Base-by-base conservation (phyloP, 2,797 vertebrate species). In the Poecilia gillii region DNA sequence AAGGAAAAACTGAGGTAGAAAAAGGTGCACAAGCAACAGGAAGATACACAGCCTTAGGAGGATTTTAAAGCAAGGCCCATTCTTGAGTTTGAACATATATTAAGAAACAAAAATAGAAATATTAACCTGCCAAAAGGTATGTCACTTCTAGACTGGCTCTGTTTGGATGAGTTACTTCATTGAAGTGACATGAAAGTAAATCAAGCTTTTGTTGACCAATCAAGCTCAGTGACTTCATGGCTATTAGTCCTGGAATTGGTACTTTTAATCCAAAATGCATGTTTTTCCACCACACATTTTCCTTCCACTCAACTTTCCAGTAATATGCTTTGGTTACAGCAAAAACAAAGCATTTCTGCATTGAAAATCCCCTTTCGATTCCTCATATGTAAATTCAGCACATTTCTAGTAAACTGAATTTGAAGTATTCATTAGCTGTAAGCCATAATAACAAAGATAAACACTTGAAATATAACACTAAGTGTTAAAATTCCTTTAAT, bases 221-320 rank as follows among this genome's bases (percentile, higher is more conserved):
- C 4, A 43, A 71, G 41, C 1, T 45, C 20, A 25, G 66, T 70
- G 66, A 12, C 18, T 41, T 11, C 64, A 20, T 23, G 36, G 33
- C 36, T 5, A 68, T 23, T 11, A 41, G 33, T 23, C 36, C 36
- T 12, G 7, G 1, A 3, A 41, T 1, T 5, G 64, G 33, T 66
- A 11, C 20, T 13, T 70, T 70, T 41, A 41, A 68, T 39, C 39
- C 39, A 11, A 66, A 8, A 39, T 41, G 3, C 9, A 12, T 68
- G 6, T 68, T 68, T 68, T 68, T 25, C 11, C 23, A 70, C 11
- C 39, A 6, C 12, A 45, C 5, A 25, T 45, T 70, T n/a, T 43
- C 66, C 66, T 70, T 70, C 23, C 66, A 70, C 41, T 41, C 36
- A 41, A 68, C 64, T 70, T 70, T 43, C 66, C 39, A 45, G 18